These are phyloP conservation scores for Cyprinodon diabolis DNA, from an alignment of 2,797 vertebrate genomes.

Conservation along the genomic window DNA sequence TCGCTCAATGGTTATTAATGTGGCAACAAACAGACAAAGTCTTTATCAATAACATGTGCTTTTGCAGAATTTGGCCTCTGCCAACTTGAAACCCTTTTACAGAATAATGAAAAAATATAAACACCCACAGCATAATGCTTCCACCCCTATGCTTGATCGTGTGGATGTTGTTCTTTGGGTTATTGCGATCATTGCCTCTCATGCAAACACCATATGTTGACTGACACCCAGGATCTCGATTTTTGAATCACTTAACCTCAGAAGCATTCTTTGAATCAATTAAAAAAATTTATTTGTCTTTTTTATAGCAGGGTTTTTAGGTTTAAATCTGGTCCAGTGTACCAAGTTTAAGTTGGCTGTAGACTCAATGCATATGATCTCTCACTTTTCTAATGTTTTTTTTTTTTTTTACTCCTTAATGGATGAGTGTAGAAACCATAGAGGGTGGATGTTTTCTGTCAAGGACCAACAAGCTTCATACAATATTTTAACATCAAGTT, in stretches of 20 bases:
- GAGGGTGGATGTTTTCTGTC: too few relatives aligned
- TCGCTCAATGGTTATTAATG: not conserved
- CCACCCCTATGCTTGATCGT: not conserved
- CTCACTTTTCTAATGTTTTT: too few relatives aligned
- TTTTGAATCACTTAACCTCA: not conserved
- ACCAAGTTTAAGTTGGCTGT: too few relatives aligned
- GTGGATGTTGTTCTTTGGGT: not conserved
- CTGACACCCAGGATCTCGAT: not conserved
- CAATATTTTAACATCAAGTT: too few relatives aligned
- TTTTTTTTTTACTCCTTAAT: too few relatives aligned
- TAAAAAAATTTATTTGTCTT: not conserved
- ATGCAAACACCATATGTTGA: not conserved
- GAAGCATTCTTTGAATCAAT: not conserved
- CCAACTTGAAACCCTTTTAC: not conserved
- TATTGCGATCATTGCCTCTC: not conserved
- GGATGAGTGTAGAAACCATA: too few relatives aligned
- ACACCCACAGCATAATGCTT: not conserved
- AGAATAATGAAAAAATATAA: not conserved
- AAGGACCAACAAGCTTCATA: too few relatives aligned
- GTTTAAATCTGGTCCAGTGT: too few relatives aligned
- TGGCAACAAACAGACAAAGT: not conserved
- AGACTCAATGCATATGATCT: too few relatives aligned
- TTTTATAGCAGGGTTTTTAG: too few relatives aligned
- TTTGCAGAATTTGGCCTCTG: too few relatives aligned
- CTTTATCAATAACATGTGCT: not conserved